Conservation (phyloP, 1,140 invertebrate species). For the Drosophila repletoides region DNA sequence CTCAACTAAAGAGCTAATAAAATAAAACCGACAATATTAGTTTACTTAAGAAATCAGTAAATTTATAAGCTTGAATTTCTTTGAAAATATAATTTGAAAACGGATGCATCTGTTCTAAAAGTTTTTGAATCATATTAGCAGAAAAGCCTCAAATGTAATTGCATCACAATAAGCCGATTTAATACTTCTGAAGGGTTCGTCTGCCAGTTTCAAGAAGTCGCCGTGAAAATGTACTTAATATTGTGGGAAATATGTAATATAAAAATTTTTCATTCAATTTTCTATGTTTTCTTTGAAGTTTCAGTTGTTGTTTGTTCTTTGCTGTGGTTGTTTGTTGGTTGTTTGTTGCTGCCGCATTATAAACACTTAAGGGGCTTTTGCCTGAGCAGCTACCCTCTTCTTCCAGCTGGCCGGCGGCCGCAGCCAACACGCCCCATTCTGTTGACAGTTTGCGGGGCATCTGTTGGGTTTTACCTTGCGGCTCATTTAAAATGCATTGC, state of each 20-base stretch:
- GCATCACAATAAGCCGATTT: not conserved
- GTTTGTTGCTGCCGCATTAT: conserved; percentile 34
- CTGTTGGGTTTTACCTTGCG: conserved; percentile 17
- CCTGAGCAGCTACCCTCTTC: not conserved
- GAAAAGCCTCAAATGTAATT: conserved; percentile 22
- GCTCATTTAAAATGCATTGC: conserved; percentile 66
- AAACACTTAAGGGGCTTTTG: conserved; percentile 34
- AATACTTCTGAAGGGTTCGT: conserved; percentile 7
- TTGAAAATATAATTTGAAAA: too few relatives aligned
- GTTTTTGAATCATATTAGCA: too few relatives aligned
- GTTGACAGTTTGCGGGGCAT: conserved; percentile 43
- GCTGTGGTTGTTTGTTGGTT: conserved; percentile 31
- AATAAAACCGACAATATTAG: too few relatives aligned
- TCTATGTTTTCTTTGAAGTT: conserved; percentile 53
- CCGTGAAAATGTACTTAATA: conserved; percentile 3
- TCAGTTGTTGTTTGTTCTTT: conserved; percentile 7
- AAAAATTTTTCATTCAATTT: conserved; percentile 51
- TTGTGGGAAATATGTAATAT: conserved; percentile 50
- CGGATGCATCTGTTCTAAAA: too few relatives aligned
- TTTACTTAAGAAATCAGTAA: too few relatives aligned
- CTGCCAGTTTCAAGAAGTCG: not conserved
- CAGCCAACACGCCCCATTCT: not conserved
- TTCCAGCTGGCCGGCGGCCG: not conserved
- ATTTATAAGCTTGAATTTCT: too few relatives aligned
- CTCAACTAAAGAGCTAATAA: too few relatives aligned